Evolutionary conservation across 2,113 vertebrate species (phyloP), one percentile per base, ranked within the genome.

Genomic region (Callorhinus ursinus): DNA sequence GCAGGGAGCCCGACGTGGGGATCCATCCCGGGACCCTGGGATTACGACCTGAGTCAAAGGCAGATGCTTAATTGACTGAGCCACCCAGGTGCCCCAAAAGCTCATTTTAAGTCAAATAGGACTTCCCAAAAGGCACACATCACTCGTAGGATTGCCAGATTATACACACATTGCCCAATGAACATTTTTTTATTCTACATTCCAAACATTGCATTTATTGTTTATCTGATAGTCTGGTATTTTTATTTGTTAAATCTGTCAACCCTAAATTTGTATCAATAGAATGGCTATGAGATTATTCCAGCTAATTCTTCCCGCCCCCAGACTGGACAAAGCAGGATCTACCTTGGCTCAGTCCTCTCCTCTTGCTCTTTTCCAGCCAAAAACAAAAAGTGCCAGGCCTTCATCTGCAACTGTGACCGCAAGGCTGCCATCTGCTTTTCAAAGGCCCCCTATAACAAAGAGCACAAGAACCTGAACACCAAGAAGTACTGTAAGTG

Each of bases 401-500:
- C 87, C 12, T 99, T 99, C 28, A 95, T 99, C 98, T 99, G 99
- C 16, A 98, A 99, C 46, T 99, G 99, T 0, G 99, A 99, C 94
- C 99, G 99, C 0, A 6, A 51, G 0, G 99, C 99, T 0, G 99
- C 99, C 97, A 96, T 97, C 74, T 99, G 99, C 98, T 99, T 99
- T 46, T 98, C 99, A 53, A 82, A 87, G 84, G 53, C 76, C 0
- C 83, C 97, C 0, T 99, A 99, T 98, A 98, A 99, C 90, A 1
- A 96, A 0, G 28, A 98, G 0, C 0, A 99, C 94, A 97, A 93
- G 36, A 0, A 97, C 0, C 93, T 99, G 61, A 93, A 99, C 93
- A 88, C 92, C 21, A 16, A 98, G 0, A 98, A 98, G 51, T 63
- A 63, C 61, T 99, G 99, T 96, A 1, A 95, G 85, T 46, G 2